These are phyloP conservation scores for Eulithis prunata DNA, from an alignment of 2,888 invertebrate genomes.

Conservation along the genomic window DNA sequence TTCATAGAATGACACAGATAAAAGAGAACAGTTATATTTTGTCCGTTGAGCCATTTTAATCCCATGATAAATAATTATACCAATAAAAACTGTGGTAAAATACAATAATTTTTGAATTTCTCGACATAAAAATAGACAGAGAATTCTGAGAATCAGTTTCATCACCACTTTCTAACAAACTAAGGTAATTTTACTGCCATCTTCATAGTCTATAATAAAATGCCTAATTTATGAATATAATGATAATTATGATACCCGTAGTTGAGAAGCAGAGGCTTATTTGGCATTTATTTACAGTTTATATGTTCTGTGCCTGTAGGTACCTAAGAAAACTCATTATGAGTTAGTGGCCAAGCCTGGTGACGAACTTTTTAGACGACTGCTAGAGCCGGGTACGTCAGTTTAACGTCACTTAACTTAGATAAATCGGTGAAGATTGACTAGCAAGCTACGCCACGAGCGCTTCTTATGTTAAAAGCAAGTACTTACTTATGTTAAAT, in stretches of 20 bases:
- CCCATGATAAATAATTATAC: constrained; percentile 10
- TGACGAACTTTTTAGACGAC: too few species aligned
- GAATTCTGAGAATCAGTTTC: constrained; percentile 7
- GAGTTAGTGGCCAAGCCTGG: too few species aligned
- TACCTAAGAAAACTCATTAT: too few species aligned
- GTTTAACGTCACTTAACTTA: too few species aligned
- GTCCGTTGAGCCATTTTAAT: constrained; percentile 2
- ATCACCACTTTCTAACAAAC: background rate
- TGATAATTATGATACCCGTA: background rate
- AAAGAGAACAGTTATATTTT: constrained; percentile 7
- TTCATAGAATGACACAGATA: constrained; percentile 9
- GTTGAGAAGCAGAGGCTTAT: background rate
- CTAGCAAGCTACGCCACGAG: too few species aligned
- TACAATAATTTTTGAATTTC: background rate
- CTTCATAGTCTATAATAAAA: constrained; percentile 2
- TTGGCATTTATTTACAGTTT: background rate
- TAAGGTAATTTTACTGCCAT: background rate
- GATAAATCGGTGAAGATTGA: too few species aligned
- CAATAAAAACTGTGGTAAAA: constrained; percentile 6
- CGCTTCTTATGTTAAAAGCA: too few species aligned
- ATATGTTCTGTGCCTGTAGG: too few species aligned
- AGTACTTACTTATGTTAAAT: too few species aligned
- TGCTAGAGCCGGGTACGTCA: too few species aligned
- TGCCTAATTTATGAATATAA: background rate
- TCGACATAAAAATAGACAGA: background rate